Evolutionary conservation across 92 coral and sea anemone genomes (phyloP).

Genomic region (Palythoa grandis): DNA sequence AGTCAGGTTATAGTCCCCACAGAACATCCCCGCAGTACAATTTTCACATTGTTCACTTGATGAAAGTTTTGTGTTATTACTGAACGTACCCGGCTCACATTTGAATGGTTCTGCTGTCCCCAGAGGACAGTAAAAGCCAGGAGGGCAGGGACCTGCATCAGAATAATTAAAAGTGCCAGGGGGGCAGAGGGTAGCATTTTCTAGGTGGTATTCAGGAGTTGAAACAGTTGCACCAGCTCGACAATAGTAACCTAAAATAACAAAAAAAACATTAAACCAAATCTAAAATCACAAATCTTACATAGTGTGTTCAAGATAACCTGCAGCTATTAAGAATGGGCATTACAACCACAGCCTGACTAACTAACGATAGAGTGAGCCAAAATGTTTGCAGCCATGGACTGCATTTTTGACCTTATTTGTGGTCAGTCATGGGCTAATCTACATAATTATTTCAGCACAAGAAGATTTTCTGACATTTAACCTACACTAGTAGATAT

Average conservation of each 20-base stretch:
- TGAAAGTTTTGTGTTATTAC: conserved; percentile 73
- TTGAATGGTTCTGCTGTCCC: conserved; percentile 91
- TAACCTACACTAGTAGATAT: too few relatives aligned
- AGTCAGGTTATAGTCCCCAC: conserved; percentile 79
- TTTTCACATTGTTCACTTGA: conserved; percentile 81
- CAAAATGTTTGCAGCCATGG: too few relatives aligned
- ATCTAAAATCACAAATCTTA: background rate
- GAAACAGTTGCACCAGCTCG: conserved; percentile 95
- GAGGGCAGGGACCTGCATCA: conserved; percentile 96
- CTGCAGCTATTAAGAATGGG: too few relatives aligned
- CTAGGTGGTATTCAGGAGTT: conserved; percentile 77
- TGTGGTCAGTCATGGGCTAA: too few relatives aligned
- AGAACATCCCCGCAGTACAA: conserved; percentile 90
- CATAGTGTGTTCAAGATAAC: too few relatives aligned
- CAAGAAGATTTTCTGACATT: too few relatives aligned
- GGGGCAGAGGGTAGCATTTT: conserved; percentile 76
- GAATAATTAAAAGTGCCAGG: conserved; percentile 96
- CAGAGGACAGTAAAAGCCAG: conserved; percentile 84
- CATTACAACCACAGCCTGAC: too few relatives aligned
- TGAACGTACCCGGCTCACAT: conserved; percentile 97
- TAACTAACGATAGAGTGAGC: too few relatives aligned
- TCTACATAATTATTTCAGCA: too few relatives aligned
- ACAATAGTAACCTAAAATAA: conserved; percentile 82
- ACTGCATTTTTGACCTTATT: too few relatives aligned
- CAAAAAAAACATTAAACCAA: background rate